A percentile compares a stretch with the other conserved stretches of the same genome.
These are phyloP conservation scores for Melolontha melolontha DNA, from an alignment of 2,888 invertebrate genomes.

Conservation along the genomic window DNA sequence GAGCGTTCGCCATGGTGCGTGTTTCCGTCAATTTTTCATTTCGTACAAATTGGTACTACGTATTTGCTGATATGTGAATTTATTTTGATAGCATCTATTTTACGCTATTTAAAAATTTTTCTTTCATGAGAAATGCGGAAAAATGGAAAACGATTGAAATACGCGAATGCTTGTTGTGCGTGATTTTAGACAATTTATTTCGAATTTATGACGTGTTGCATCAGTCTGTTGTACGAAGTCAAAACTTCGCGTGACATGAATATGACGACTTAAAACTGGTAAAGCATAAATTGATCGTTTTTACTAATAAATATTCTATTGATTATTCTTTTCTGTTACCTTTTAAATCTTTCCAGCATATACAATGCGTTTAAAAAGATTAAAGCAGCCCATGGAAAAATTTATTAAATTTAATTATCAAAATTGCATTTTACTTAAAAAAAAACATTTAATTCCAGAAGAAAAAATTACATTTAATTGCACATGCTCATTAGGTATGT, in stretches of 20 bases:
- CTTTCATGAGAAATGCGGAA: background rate
- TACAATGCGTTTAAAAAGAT: too few relatives aligned
- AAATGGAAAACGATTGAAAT: slow-evolving; percentile 2
- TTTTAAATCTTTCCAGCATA: too few relatives aligned
- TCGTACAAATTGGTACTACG: too few relatives aligned
- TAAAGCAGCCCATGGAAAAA: too few relatives aligned
- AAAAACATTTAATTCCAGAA: too few relatives aligned
- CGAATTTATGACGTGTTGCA: slow-evolving; percentile 15
- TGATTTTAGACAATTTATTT: slow-evolving; percentile 7
- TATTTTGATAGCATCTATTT: slow-evolving; percentile 2
- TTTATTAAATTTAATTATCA: too few relatives aligned
- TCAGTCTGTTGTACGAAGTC: slow-evolving; percentile 6
- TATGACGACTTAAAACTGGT: background rate
- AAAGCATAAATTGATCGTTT: background rate
- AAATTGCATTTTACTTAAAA: too few relatives aligned
- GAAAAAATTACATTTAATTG: too few relatives aligned
- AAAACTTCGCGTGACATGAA: slow-evolving; percentile 17
- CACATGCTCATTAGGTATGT: too few relatives aligned
- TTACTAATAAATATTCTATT: too few relatives aligned
- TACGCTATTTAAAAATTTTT: slow-evolving; percentile 1
- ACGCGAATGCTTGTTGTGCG: slow-evolving; percentile 10
- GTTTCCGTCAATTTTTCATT: slow-evolving; percentile 4
- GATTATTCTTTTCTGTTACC: too few relatives aligned
- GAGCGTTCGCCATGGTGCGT: slow-evolving; percentile 3
- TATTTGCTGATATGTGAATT: background rate